Conservation (phyloP, 2,888 invertebrate genomes). For the Ochropacha duplaris region DNA sequence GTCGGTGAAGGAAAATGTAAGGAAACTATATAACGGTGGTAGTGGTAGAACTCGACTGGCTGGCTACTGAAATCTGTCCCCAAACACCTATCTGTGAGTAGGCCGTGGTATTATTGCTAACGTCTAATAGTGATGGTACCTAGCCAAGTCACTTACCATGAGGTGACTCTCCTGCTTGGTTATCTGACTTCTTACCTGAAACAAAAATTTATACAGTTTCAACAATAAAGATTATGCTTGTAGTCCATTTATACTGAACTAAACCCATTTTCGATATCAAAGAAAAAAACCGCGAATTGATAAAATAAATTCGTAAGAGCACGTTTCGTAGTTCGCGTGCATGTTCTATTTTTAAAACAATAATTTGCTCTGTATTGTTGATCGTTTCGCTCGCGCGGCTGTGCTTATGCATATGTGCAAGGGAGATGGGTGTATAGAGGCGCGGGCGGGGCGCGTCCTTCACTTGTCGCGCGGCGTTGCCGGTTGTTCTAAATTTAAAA, state of each 20-base stretch:
- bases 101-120: too few species aligned
- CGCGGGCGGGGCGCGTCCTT: constrained; percentile 64
- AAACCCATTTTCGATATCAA: background rate
- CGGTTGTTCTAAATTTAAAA: constrained; percentile 53
- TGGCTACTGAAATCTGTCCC: too few species aligned
- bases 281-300: constrained; percentile 35
- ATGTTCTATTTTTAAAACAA: constrained; percentile 67
- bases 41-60: too few species aligned
- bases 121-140: too few species aligned
- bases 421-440: constrained; percentile 31
- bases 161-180: too few species aligned
- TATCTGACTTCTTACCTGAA: too few species aligned
- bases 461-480: constrained; percentile 64
- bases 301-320: constrained; percentile 40
- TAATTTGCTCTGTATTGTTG: constrained; percentile 52
- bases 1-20: too few species aligned
- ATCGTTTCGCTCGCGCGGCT: constrained; percentile 34
- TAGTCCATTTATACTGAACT: background rate
- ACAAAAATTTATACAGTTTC: too few species aligned
- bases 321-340: constrained; percentile 66
- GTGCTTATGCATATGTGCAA: constrained; percentile 25
- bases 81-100: too few species aligned
- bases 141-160: too few species aligned
- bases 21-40: too few species aligned
- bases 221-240: too few species aligned